Percentiles rank a stretch among this genome's conserved stretches.
Conservation (phyloP, 2,888 invertebrate genomes). For the Pomacea canaliculata region DNA sequence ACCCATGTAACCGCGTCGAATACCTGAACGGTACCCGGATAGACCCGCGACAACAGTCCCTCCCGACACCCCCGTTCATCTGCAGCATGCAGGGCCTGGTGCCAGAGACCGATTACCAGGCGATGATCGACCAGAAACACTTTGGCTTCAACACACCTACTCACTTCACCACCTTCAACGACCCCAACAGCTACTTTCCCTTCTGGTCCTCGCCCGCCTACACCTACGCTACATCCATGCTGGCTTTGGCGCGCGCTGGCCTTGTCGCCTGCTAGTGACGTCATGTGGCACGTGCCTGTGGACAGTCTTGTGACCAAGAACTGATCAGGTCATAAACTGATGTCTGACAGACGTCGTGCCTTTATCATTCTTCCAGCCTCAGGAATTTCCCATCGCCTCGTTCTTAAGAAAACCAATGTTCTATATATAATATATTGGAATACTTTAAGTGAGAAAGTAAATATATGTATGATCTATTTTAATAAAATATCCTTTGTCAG, state of each 20-base stretch:
- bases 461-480: no score
- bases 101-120: constrained; percentile 41
- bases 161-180: constrained; percentile 54
- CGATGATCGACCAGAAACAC: constrained; percentile 36
- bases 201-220: constrained; percentile 59
- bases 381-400: no score
- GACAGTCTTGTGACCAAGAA: no score
- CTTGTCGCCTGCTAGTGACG: background rate
- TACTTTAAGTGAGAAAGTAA: no score
- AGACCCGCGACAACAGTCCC: constrained; percentile 20
- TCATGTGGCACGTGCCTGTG: background rate
- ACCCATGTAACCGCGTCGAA: constrained; percentile 39
- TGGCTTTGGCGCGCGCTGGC: constrained; percentile 43
- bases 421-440: no score
- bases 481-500: no score
- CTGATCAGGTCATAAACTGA: no score
- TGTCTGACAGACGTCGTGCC: no score
- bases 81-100: constrained; percentile 48
- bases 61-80: constrained; percentile 29
- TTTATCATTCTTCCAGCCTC: no score
- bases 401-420: no score
- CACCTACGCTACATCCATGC: constrained; percentile 52
- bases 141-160: constrained; percentile 39
- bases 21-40: constrained; percentile 43
- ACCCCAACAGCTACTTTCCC: constrained; percentile 46